Percentiles rank a stretch among this genome's conserved stretches.
These are phyloP conservation scores for Octonoba sinensis DNA, from an alignment of 2,888 invertebrate genomes.

Conservation along the genomic window DNA sequence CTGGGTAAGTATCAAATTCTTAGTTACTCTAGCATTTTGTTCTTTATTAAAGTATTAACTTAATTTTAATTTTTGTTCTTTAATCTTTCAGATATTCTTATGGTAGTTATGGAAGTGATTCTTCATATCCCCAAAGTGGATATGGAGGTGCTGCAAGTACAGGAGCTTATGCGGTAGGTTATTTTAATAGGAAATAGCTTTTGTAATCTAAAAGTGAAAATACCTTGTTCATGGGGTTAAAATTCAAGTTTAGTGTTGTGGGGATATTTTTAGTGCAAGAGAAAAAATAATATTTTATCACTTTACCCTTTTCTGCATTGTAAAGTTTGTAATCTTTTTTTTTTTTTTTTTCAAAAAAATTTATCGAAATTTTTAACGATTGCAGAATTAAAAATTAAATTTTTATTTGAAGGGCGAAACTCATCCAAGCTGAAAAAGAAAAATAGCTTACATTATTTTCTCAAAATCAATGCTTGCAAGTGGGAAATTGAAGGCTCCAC, in stretches of 20 bases:
- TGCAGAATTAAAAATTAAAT: too few species aligned
- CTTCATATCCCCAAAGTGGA: conserved; percentile 53
- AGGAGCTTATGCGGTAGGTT: conserved; percentile 48
- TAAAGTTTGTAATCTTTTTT: conserved; percentile 1
- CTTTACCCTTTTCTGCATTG: background rate
- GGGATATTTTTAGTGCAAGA: too few species aligned
- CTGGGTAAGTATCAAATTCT: conserved; percentile 38
- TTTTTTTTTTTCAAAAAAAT: too few species aligned
- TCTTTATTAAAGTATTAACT: background rate
- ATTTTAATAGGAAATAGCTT: background rate
- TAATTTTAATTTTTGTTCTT: background rate
- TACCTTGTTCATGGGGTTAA: background rate
- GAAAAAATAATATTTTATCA: too few species aligned
- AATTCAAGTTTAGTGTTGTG: too few species aligned
- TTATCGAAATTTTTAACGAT: too few species aligned
- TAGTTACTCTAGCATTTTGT: background rate
- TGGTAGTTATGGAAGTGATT: conserved; percentile 55
- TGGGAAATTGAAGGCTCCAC: too few species aligned
- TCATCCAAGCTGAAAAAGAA: too few species aligned
- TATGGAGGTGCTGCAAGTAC: conserved; percentile 43
- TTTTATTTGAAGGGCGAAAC: too few species aligned
- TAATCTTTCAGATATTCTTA: conserved; percentile 41
- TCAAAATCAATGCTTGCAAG: too few species aligned
- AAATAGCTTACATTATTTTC: too few species aligned
- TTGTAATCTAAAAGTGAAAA: background rate